phyloP scores from a whole-genome alignment of 1,140 invertebrate species.

The Neotoxoptera formosana region DNA sequence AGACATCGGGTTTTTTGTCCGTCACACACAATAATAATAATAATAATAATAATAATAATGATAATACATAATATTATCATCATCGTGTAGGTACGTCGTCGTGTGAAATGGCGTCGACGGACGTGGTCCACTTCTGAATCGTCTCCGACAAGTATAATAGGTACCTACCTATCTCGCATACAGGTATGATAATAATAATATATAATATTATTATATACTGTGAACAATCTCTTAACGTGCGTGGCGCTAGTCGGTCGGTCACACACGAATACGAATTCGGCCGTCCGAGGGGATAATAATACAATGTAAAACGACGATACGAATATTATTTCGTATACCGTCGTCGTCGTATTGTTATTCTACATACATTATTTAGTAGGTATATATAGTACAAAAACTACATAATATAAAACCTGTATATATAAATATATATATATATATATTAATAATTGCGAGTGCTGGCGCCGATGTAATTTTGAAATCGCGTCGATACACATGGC shows the following conservation, averaged over 20 bases:
- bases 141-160: not conserved
- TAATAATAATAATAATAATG: not conserved
- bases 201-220: not conserved
- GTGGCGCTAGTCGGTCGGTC: not conserved
- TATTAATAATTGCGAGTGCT: not conserved
- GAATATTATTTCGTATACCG: not conserved
- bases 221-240: not conserved
- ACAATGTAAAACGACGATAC: not conserved
- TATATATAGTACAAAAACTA: too few relatives aligned
- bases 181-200: not conserved
- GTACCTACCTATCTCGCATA: not conserved
- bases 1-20: not conserved
- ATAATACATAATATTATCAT: too few relatives aligned
- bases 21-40: not conserved
- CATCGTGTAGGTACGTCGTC: not conserved
- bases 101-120: not conserved
- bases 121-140: not conserved
- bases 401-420: too few relatives aligned
- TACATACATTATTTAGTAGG: not conserved
- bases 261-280: slow-evolving; percentile 2
- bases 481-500: too few relatives aligned
- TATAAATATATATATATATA: too few relatives aligned
- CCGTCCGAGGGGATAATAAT: not conserved
- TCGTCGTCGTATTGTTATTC: not conserved
- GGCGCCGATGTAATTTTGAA: not conserved